Evolutionary conservation across 2,113 vertebrate species (phyloP).

Genomic region (Burhinus bistriatus): DNA sequence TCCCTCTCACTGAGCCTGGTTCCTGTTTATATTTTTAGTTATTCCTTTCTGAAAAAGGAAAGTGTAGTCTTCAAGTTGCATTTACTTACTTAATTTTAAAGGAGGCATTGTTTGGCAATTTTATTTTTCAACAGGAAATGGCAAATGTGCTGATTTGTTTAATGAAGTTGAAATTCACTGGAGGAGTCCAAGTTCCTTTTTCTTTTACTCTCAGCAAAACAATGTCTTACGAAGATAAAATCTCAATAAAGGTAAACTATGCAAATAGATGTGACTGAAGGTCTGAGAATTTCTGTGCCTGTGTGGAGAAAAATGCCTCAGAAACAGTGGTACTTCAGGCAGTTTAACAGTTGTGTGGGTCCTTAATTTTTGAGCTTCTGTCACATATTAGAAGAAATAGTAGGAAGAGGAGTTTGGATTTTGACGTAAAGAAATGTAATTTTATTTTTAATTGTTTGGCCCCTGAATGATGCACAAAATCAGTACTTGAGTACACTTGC

Average conservation of each 20-base stretch:
- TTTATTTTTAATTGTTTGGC: neutral
- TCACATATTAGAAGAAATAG: neutral
- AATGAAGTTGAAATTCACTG: slow-evolving; percentile 13
- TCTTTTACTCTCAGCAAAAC: neutral
- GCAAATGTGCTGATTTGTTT: slow-evolving; percentile 36
- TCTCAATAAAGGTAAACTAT: neutral
- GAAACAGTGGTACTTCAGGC: neutral
- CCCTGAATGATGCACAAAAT: neutral
- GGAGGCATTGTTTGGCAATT: neutral
- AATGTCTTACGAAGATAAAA: neutral
- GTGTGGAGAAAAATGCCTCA: neutral
- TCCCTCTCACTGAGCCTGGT: neutral
- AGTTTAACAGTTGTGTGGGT: neutral
- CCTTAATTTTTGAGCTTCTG: neutral
- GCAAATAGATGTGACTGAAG: neutral
- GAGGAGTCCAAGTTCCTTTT: neutral
- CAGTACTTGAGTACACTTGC: neutral
- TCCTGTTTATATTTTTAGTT: slow-evolving; percentile 3
- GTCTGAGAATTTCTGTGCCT: neutral
- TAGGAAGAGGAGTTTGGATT: neutral
- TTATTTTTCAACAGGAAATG: slow-evolving; percentile 50
- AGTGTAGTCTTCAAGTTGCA: neutral
- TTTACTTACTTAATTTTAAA: slow-evolving; percentile 33
- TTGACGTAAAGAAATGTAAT: neutral
- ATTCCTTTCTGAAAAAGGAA: neutral